Evolutionary conservation across 2,797 vertebrate species (phyloP).

Genomic region (Xenentodon cancila): DNA sequence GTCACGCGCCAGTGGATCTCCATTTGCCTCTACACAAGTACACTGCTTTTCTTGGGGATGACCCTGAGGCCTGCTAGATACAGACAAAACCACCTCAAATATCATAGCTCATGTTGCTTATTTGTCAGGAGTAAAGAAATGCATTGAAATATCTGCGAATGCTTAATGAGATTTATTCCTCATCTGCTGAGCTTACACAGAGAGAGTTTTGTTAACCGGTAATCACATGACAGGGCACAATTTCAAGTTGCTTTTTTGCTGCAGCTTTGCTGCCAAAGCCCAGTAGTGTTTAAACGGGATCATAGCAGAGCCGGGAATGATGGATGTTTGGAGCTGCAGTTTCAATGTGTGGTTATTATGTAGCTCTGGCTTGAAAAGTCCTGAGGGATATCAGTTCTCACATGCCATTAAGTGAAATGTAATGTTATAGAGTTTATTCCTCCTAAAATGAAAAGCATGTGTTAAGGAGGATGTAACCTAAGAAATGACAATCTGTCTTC

Average conservation of each 20-base stretch:
- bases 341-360: constrained; percentile 58
- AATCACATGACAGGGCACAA: constrained; percentile 56
- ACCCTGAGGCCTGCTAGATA: constrained; percentile 40
- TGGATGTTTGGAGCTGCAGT: constrained; percentile 53
- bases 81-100: constrained; percentile 12
- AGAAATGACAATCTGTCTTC: constrained; percentile 41
- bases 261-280: constrained; percentile 60
- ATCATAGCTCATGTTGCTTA: constrained; percentile 6
- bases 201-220: constrained; percentile 34
- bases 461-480: constrained; percentile 28
- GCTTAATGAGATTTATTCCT: constrained; percentile 44
- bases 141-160: constrained; percentile 12
- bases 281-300: constrained; percentile 65
- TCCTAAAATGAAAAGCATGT: constrained; percentile 46
- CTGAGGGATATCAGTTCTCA: constrained; percentile 51
- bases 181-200: constrained; percentile 34
- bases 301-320: constrained; percentile 50
- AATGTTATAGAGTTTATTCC: constrained; percentile 52
- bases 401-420: constrained; percentile 61
- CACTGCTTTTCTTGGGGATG: constrained; percentile 23
- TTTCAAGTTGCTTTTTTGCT: constrained; percentile 68
- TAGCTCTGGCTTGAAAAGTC: constrained; percentile 40
- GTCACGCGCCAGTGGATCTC: constrained; percentile 51
- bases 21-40: constrained; percentile 43
- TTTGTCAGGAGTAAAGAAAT: background rate